Evolutionary conservation across 2,113 vertebrate genomes (phyloP).

Genomic region (Phylloscopus trochilus): DNA sequence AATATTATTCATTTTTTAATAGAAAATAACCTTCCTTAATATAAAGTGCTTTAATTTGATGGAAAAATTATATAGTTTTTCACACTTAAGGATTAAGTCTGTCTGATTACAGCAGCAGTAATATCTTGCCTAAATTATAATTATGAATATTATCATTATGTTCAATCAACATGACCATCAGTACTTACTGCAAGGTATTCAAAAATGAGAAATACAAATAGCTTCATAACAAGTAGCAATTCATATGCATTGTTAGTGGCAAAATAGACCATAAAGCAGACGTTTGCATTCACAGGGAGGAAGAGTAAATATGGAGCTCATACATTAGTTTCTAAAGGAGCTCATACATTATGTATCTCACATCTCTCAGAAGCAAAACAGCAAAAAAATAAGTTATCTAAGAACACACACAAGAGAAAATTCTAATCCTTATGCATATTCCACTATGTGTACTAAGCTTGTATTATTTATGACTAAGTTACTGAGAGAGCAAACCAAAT

Average conservation of each 20-base stretch:
- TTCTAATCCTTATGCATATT: neutral
- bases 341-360: neutral
- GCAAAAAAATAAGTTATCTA: neutral
- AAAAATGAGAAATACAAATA: slow-evolving; percentile 13
- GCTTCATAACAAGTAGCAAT: neutral
- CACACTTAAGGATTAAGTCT: neutral
- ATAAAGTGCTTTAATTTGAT: neutral
- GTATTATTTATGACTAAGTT: neutral
- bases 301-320: neutral
- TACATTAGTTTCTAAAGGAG: neutral
- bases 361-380: neutral
- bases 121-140: neutral
- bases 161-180: neutral
- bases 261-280: slow-evolving; percentile 11
- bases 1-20: neutral
- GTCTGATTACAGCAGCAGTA: neutral
- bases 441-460: neutral
- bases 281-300: neutral
- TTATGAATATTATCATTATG: neutral
- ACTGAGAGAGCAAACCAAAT: neutral
- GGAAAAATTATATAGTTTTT: neutral
- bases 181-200: neutral
- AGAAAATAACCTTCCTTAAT: neutral
- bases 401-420: neutral
- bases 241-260: neutral